Conservation (phyloP, 2,888 invertebrate genomes). For the Campoplex capitator region DNA sequence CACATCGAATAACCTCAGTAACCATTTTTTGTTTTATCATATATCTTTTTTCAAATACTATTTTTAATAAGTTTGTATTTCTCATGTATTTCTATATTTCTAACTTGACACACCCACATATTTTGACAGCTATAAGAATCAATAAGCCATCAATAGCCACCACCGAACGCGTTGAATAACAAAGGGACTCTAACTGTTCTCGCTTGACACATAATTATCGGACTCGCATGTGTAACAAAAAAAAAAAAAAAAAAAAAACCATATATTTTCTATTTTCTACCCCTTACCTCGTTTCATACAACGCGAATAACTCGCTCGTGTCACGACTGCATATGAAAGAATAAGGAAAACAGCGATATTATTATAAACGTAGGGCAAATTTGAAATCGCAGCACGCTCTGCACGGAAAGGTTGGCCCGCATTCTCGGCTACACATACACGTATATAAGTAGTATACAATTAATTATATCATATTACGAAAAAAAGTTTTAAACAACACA, state of each 20-base stretch:
- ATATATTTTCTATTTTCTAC: conserved; percentile 27
- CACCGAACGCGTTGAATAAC: background rate
- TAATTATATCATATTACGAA: conserved; percentile 44
- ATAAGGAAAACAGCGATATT: conserved; percentile 25
- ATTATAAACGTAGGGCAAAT: conserved; percentile 30
- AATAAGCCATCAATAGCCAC: background rate
- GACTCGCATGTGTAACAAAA: background rate
- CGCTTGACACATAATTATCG: background rate
- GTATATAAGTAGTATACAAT: conserved; percentile 25
- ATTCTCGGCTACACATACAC: conserved; percentile 52
- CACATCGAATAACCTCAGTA: background rate
- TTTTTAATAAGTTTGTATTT: background rate
- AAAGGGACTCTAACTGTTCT: background rate
- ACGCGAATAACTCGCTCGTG: conserved; percentile 47
- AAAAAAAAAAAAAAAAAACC: no score
- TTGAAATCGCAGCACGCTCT: conserved; percentile 64
- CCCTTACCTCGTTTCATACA: background rate
- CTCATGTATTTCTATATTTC: background rate
- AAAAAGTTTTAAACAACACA: conserved; percentile 49
- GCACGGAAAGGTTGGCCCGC: conserved; percentile 66
- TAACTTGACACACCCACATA: background rate
- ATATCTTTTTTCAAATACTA: background rate
- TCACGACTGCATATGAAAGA: conserved; percentile 41
- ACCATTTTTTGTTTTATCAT: background rate
- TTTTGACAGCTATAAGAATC: background rate